phyloP scores from a whole-genome alignment of 2,113 vertebrate genomes.

The Gopherus evgoodei region DNA sequence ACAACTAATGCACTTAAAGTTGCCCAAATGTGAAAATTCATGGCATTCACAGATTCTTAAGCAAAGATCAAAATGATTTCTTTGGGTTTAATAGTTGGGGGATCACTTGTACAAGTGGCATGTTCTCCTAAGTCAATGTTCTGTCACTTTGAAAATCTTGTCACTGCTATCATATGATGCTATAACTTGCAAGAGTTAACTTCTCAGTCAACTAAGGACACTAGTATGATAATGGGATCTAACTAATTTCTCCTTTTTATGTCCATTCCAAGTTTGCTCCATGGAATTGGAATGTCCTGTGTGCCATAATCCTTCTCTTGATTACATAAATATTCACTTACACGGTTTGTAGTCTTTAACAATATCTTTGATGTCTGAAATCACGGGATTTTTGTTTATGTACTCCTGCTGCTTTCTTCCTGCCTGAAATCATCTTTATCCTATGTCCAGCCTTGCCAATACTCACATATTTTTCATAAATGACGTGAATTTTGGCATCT shows the following conservation, averaged over 20 bases:
- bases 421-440: neutral
- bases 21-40: accelerated
- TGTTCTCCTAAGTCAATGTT: neutral
- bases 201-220: neutral
- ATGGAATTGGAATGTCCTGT: accelerated
- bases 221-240: neutral
- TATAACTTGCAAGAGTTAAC: neutral
- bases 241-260: neutral
- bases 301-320: neutral
- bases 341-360: neutral
- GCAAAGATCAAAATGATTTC: neutral
- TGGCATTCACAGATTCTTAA: neutral
- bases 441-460: neutral
- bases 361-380: neutral
- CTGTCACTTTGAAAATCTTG: neutral
- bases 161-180: neutral
- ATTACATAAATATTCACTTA: neutral
- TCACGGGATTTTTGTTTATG: neutral
- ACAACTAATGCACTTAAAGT: neutral
- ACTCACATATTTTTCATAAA: neutral
- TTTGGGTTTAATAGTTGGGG: neutral
- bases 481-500: neutral
- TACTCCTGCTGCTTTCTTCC: neutral
- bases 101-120: neutral
- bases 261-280: neutral